Percentiles rank a stretch among this genome's conserved stretches.
Evolutionary conservation across 2,888 invertebrate genomes (phyloP).

Genomic region (Nomada goodeniana): DNA sequence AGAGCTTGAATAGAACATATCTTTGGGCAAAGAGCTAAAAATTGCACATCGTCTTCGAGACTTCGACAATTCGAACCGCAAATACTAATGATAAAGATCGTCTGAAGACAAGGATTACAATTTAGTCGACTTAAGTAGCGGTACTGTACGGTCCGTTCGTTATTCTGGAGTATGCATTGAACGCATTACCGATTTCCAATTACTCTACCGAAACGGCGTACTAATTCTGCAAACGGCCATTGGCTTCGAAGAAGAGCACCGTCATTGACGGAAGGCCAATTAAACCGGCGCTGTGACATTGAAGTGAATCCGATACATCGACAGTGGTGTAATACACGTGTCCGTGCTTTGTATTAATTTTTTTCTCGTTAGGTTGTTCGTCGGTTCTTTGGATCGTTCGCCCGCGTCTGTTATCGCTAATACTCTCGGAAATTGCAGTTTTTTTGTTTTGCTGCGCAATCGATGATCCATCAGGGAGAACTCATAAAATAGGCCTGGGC

Average conservation of each 20-base stretch:
- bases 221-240: conserved; percentile 10
- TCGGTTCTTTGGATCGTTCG: not conserved
- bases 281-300: conserved; percentile 20
- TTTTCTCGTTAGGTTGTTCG: not conserved
- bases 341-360: not conserved
- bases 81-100: not conserved
- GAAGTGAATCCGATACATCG: not conserved
- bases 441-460: conserved; percentile 45
- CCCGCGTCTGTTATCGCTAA: not conserved
- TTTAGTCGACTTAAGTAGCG: not conserved
- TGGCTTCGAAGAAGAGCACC: not conserved
- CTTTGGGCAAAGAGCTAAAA: too few species aligned
- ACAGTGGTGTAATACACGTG: not conserved
- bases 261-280: conserved; percentile 14
- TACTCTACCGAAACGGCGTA: conserved; percentile 1
- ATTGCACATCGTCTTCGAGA: too few species aligned
- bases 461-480: conserved; percentile 54
- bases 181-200: conserved; percentile 12
- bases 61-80: too few species aligned
- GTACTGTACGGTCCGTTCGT: not conserved
- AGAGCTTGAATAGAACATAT: too few species aligned
- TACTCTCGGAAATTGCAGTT: conserved; percentile 26
- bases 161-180: conserved; percentile 7
- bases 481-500: conserved; percentile 53
- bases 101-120: not conserved